Conservation (phyloP, 2,797 vertebrate genomes). For the Neosilurus hyrtlii region DNA sequence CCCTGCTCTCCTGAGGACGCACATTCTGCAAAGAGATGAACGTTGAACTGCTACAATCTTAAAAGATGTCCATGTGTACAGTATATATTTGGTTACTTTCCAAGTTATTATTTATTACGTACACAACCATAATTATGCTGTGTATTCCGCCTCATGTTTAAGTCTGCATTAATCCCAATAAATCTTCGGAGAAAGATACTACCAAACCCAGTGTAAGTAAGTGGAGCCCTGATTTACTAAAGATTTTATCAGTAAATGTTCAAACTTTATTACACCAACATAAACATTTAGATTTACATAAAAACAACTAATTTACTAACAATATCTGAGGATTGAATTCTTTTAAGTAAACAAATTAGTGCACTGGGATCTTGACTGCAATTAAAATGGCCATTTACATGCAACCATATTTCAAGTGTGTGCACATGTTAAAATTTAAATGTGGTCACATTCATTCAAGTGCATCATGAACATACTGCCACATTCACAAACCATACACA, state of each 20-base stretch:
- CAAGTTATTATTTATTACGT: not conserved
- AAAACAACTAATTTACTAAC: not conserved
- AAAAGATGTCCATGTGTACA: not conserved
- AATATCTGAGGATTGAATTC: no score
- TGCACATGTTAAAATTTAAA: no score
- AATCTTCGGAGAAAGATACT: not conserved
- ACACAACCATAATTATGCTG: not conserved
- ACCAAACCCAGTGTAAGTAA: not conserved
- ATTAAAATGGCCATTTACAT: no score
- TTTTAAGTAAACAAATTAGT: not conserved
- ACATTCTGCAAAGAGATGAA: conserved; percentile 76
- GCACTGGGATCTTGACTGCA: no score
- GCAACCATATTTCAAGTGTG: no score
- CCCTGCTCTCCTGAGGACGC: conserved; percentile 89
- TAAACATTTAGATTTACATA: not conserved
- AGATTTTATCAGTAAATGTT: not conserved
- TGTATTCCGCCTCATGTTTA: not conserved
- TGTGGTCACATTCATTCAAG: no score
- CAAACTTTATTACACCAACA: not conserved
- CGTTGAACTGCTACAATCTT: no score
- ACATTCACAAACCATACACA: no score
- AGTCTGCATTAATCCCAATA: not conserved
- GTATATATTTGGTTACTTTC: not conserved
- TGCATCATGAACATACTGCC: no score
- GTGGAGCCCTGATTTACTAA: not conserved